phyloP scores from a whole-genome alignment of 2,113 vertebrate species.

The Megaceryle maxima region DNA sequence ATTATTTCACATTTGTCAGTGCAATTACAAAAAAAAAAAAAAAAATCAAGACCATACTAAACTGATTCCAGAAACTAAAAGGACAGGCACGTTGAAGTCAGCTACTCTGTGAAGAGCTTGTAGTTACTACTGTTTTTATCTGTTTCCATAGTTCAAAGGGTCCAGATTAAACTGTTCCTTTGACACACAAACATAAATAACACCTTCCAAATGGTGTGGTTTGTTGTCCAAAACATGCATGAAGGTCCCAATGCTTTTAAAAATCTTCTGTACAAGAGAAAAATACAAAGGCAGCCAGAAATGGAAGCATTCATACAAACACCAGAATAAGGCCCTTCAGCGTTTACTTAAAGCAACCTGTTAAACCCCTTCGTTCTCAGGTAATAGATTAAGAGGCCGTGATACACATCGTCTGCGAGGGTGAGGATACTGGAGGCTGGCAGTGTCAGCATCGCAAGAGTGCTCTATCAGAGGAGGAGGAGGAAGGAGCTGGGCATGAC shows the following conservation, averaged over 20 bases:
- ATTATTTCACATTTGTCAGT: constrained; percentile 16
- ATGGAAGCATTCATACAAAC: constrained; percentile 66
- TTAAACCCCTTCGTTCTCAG: constrained; percentile 83
- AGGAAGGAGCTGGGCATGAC: constrained; percentile 90
- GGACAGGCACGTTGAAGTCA: constrained; percentile 44
- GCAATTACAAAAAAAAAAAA: neutral
- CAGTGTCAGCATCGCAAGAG: constrained; percentile 85
- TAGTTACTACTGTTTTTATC: constrained; percentile 6
- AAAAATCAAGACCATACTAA: neutral
- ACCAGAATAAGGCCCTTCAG: constrained; percentile 63
- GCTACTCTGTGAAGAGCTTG: neutral
- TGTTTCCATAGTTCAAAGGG: constrained; percentile 28
- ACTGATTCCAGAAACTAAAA: constrained; percentile 2
- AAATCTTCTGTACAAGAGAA: constrained; percentile 45
- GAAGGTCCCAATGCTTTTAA: constrained; percentile 14
- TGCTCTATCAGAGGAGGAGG: constrained; percentile 89
- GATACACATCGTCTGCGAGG: constrained; percentile 80
- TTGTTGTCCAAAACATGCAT: constrained; percentile 52
- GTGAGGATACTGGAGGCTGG: constrained; percentile 81
- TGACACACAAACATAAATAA: constrained; percentile 44
- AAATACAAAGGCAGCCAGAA: constrained; percentile 58
- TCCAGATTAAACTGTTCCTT: constrained; percentile 46
- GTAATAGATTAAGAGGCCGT: constrained; percentile 81
- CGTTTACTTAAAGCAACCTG: constrained; percentile 27
- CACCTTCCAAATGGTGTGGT: constrained; percentile 26